Conservation (phyloP, 2,113 vertebrate genomes). For the Eulemur rufifrons region DNA sequence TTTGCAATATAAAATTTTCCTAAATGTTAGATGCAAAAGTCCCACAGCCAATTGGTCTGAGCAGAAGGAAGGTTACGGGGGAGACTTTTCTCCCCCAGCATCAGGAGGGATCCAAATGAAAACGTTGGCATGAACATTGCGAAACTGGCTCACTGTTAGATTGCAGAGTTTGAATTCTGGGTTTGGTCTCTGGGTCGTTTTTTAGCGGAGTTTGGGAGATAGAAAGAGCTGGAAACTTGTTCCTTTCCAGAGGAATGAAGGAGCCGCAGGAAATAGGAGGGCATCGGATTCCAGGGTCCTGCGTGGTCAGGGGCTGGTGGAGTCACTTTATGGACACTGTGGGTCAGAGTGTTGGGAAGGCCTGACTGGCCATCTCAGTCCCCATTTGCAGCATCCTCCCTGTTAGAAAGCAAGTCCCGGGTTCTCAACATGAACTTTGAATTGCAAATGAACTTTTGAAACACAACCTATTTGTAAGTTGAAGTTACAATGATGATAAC, state of each 20-base stretch:
- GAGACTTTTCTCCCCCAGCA: not conserved
- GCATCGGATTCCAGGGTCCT: not conserved
- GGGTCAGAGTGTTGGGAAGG: not conserved
- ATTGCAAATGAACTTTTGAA: not conserved
- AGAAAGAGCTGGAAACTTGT: not conserved
- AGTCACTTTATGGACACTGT: not conserved
- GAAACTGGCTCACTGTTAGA: not conserved
- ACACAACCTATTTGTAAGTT: not conserved
- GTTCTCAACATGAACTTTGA: not conserved
- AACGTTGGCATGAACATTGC: not conserved
- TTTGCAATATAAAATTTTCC: not conserved
- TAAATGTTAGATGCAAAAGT: not conserved
- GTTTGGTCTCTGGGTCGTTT: not conserved
- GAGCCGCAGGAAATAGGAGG: not conserved
- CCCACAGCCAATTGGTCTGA: not conserved
- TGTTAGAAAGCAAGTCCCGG: not conserved
- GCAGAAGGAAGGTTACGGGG: not conserved
- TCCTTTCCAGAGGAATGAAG: not conserved
- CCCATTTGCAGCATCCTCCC: not conserved
- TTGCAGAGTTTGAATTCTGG: not conserved
- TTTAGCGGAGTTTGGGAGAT: not conserved
- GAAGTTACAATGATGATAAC: not conserved
- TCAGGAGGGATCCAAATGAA: not conserved
- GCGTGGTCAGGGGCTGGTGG: accelerated
- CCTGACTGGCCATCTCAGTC: not conserved